Conservation (phyloP, 2,113 vertebrate genomes). For the Fukomys damarensis region DNA sequence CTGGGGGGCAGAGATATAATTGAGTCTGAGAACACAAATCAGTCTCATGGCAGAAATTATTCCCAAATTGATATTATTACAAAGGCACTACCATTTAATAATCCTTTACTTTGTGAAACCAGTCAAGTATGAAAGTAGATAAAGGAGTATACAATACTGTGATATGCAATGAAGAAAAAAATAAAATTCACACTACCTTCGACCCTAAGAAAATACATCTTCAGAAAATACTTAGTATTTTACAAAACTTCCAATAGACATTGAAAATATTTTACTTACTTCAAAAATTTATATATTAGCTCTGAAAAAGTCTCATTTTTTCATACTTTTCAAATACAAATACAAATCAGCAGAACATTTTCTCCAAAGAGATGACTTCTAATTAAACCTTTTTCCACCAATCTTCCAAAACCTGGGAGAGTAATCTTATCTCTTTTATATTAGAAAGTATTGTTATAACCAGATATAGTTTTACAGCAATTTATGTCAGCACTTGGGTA, state of each 20-base stretch:
- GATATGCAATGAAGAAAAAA: background rate
- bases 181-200: background rate
- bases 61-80: background rate
- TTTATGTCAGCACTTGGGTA: background rate
- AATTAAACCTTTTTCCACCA: background rate
- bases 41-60: background rate
- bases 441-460: background rate
- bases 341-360: background rate
- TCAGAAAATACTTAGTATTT: background rate
- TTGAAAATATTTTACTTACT: constrained; percentile 18
- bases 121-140: background rate
- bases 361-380: background rate
- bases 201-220: background rate
- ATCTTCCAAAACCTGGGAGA: background rate
- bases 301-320: constrained; percentile 2
- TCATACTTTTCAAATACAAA: background rate
- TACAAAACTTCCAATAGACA: background rate
- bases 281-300: background rate
- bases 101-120: background rate
- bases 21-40: constrained; percentile 20
- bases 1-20: constrained; percentile 9
- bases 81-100: background rate
- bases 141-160: background rate
- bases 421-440: background rate
- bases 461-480: background rate